A percentile compares a stretch with the other conserved stretches of the same genome.
Conservation (phyloP, 2,797 vertebrate species). For the Falco naumanni region DNA sequence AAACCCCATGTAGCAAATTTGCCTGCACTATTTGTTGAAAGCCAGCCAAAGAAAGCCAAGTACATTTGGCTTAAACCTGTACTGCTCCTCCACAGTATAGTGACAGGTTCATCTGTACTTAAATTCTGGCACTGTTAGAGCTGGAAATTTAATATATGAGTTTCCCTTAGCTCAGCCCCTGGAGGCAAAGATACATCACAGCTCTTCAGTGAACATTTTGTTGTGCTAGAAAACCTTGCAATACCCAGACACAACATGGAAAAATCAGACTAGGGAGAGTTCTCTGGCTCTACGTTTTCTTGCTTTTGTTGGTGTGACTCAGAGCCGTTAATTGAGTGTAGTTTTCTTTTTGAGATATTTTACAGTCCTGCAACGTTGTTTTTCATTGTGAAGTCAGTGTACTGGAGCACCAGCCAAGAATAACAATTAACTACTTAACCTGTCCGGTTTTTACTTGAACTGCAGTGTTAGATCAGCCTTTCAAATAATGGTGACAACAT, state of each 20-base stretch:
- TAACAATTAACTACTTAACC: slow-evolving; percentile 69
- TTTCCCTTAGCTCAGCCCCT: slow-evolving; percentile 10
- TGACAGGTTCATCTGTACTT: slow-evolving; percentile 32
- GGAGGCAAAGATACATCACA: background rate
- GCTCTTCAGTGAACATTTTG: background rate
- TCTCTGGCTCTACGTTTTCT: background rate
- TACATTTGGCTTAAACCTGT: background rate
- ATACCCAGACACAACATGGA: background rate
- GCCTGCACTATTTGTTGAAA: slow-evolving; percentile 13
- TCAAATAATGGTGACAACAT: slow-evolving; percentile 52
- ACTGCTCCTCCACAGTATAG: background rate
- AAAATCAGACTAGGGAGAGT: background rate
- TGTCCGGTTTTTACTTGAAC: slow-evolving; percentile 40
- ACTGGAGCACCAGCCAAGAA: slow-evolving; percentile 64
- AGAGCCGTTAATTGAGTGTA: background rate
- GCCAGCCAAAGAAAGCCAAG: background rate
- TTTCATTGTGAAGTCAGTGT: background rate
- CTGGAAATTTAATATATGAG: slow-evolving; percentile 28
- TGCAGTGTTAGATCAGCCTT: slow-evolving; percentile 36
- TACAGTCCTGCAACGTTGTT: slow-evolving; percentile 24
- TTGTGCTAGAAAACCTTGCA: background rate
- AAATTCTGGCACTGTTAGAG: slow-evolving; percentile 12
- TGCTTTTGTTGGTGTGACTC: slow-evolving; percentile 24
- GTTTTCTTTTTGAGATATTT: slow-evolving; percentile 45
- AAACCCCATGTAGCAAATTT: background rate